Evolutionary conservation across 2,888 invertebrate species (phyloP), one percentile per base, ranked within the genome.

Genomic region (Xestia rhomboidea): DNA sequence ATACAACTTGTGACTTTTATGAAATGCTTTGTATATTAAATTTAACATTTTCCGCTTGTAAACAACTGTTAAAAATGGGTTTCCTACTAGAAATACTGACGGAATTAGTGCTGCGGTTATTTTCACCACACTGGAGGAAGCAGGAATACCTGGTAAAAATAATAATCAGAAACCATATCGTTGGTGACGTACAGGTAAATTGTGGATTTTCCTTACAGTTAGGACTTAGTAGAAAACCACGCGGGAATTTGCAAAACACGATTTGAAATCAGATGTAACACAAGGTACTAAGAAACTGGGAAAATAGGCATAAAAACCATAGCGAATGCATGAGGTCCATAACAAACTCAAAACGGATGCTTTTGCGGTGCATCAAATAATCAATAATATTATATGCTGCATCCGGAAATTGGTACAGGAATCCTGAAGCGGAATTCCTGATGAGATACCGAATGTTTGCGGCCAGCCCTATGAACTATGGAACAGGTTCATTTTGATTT

Each of bases 281-380:
- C 27, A 49, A 49, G 8, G 21, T 21, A 60, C 18, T 27, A n/a
- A 46, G 21, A 13, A 38, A n/a, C 34, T 41, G 13, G 54, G 64
- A 79, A 62, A 49, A 44, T n/a, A 34, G 24, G 24, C 34, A 63
- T 8, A 49, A 46, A 79, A 63, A 38, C 15, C 30, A 24, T 81
- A 21, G n/a, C 27, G 11, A 63, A 64, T 82, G 62, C 54, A 82
- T 82, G 46, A 82, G 41, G 27, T 76, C 13, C 30, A 67, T 82
- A 68, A 76, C 51, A 62, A 80, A 77, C 68, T 38, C 30, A 24
- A 38, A 66, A 41, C 70, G 80, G 69, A 80, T 70, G 82, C 82
- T 76, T 76, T 49, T 79, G 82, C 68, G 77, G 79, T 77, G 34
- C 11, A 72, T 79, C 68, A 79, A 68, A 72, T 68, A 83, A 72